phyloP scores from a whole-genome alignment of 2,113 vertebrate species.

The Embiotoca jacksoni region DNA sequence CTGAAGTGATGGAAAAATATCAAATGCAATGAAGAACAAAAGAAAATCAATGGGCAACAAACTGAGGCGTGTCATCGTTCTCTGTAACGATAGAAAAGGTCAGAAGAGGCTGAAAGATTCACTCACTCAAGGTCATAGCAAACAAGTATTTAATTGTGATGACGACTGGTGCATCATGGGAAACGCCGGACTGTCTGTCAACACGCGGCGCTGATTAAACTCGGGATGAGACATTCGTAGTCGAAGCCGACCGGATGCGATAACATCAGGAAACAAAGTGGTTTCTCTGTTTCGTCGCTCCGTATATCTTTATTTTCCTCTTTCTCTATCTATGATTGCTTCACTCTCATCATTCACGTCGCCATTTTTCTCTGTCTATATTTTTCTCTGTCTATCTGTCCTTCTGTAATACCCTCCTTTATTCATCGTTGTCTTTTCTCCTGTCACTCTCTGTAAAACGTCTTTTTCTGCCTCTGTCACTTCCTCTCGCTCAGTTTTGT shows the following conservation, averaged over 20 bases:
- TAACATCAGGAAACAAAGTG: slow-evolving; percentile 13
- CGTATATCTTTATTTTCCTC: too few species aligned
- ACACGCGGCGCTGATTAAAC: slow-evolving; percentile 35
- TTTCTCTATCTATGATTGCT: too few species aligned
- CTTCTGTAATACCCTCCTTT: too few species aligned
- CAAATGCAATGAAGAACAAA: too few species aligned
- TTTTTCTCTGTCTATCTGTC: not conserved
- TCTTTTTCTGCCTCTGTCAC: not conserved
- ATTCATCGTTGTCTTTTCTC: not conserved
- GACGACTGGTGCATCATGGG: slow-evolving; percentile 26
- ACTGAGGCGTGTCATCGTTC: too few species aligned
- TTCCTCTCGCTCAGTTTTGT: not conserved
- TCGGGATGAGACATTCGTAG: slow-evolving; percentile 21
- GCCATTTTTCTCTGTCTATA: not conserved
- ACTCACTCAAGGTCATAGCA: not conserved
- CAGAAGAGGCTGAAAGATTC: not conserved
- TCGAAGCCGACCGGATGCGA: not conserved
- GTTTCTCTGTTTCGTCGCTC: too few species aligned
- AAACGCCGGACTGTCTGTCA: not conserved
- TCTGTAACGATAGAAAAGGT: not conserved
- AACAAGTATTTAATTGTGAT: not conserved
- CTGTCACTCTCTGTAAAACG: not conserved
- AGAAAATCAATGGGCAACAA: too few species aligned
- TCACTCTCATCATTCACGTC: too few species aligned
- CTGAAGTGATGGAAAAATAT: too few species aligned